Evolutionary conservation across 2,113 vertebrate species (phyloP).

Genomic region (Sialia sialis): DNA sequence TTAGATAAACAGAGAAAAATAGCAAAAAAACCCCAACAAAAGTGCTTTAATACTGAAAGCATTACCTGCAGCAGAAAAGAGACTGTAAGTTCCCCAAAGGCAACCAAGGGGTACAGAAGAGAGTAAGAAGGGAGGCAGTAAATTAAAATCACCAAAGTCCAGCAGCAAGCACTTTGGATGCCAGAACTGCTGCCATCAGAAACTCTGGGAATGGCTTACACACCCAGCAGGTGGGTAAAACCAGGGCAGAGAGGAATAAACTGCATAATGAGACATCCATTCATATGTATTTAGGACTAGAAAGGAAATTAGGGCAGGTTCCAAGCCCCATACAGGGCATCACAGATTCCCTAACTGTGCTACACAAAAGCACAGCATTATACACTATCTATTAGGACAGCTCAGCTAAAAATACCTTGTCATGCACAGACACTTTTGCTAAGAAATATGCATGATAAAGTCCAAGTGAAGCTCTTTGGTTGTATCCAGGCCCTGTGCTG

Average conservation of each 20-base stretch:
- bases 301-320: not conserved
- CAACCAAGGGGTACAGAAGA: not conserved
- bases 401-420: not conserved
- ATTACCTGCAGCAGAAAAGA: not conserved
- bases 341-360: not conserved
- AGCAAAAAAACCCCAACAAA: not conserved
- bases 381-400: not conserved
- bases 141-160: not conserved
- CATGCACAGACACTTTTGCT: not conserved
- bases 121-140: not conserved
- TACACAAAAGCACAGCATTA: not conserved
- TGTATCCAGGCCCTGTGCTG: not conserved
- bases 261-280: not conserved
- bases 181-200: not conserved
- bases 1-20: not conserved
- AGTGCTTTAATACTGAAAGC: not conserved
- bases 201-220: not conserved
- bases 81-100: not conserved
- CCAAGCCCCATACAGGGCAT: fast-evolving
- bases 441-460: not conserved
- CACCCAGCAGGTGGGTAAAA: not conserved
- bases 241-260: not conserved
- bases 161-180: not conserved
- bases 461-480: not conserved
- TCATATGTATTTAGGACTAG: not conserved